Percentiles rank a stretch among this genome's conserved stretches.
Conservation (phyloP, 2,888 invertebrate species). For the Escarpia spicata region DNA sequence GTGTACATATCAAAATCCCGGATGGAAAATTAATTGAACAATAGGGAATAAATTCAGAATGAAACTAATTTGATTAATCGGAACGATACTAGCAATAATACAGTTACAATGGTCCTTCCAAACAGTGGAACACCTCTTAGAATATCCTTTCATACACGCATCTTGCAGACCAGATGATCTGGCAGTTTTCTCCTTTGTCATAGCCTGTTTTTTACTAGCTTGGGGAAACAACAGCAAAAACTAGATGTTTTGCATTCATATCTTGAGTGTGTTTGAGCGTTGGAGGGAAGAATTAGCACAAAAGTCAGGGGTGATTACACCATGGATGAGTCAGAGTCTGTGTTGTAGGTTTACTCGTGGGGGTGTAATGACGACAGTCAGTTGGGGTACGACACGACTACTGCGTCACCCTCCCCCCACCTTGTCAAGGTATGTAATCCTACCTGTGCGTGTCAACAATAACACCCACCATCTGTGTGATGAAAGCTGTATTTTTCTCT, state of each 20-base stretch:
- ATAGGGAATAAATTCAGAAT: no score
- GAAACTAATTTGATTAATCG: no score
- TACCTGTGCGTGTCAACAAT: background rate
- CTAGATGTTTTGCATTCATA: background rate
- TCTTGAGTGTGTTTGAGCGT: background rate
- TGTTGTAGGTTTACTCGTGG: slow-evolving; percentile 76
- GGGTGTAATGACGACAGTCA: slow-evolving; percentile 82
- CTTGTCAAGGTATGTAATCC: slow-evolving; percentile 45
- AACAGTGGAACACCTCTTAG: background rate
- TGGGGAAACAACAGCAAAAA: background rate
- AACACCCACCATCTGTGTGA: background rate
- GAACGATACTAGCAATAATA: background rate
- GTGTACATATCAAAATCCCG: no score
- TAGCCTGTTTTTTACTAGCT: no score
- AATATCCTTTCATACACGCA: no score
- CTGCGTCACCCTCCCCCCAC: slow-evolving; percentile 44
- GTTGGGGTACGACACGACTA: slow-evolving; percentile 69
- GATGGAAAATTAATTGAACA: no score
- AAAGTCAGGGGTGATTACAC: background rate
- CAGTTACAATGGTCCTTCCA: background rate
- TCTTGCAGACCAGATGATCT: no score
- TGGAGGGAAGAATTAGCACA: background rate
- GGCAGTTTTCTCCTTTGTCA: no score
- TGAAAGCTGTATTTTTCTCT: no score
- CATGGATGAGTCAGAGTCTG: background rate